Evolutionary conservation across 2,888 invertebrate genomes (phyloP), one percentile per base, ranked within the genome.

Genomic region (Drosophila formosana): DNA sequence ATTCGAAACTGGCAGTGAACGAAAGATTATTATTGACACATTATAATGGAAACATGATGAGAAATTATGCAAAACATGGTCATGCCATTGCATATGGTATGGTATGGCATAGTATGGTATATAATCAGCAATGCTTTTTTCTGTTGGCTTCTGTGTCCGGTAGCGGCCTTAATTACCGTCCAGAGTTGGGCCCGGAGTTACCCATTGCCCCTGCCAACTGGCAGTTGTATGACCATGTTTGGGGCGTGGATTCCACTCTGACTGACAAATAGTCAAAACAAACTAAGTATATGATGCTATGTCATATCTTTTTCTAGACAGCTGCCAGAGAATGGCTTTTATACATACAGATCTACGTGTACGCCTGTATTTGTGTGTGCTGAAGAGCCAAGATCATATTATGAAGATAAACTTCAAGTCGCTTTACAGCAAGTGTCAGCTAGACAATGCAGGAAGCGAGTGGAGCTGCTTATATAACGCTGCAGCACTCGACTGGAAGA

Each of bases 31-130:
- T 88, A 83, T 88, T 88, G 83, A 85, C 83, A 85, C 68, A 88
- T 85, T 85, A 86, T 81, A 78, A 86, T 85, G 68, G 72, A 88
- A 83, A 88, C 83, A 88, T 81, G 89, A 85, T 87, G 68, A 80
- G 86, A 88, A 85, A 85, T 82, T 85, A 88, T 88, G 85, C 89
- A 89, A 71, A 77, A 66, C 63, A 66, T 73, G 68, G 37, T 32
- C 23, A 58, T 18, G 25, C 34, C 45, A 69, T 7, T 30, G 6
- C 7, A 7, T 30, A 30, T 30, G 30, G 28, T 5, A 28, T 28
- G 28, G 26, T 5, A 26, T 26, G 26, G 28, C n/a, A n/a, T n/a
- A n/a, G n/a, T 6, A 28, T 28, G 28, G 30, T 6, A 30, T 30
- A 30, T 30, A 72, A 45, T 62, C 65, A 71, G 66, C 68, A 71